Percentiles rank a stretch among this genome's conserved stretches.
Conservation (phyloP, 2,113 vertebrate species). For the Cavia porcellus region DNA sequence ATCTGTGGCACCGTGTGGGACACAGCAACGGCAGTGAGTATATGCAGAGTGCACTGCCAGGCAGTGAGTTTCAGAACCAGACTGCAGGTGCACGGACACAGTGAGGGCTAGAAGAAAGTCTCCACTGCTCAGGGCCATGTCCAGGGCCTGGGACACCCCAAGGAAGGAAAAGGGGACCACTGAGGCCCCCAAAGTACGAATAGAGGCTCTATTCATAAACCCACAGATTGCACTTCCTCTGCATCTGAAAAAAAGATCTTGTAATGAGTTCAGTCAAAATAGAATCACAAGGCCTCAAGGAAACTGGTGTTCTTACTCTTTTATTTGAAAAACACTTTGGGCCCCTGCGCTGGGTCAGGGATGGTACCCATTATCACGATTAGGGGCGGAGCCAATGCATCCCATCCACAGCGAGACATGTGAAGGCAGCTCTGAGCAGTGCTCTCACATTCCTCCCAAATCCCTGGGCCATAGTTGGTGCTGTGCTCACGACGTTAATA, state of each 20-base stretch:
- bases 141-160: neutral
- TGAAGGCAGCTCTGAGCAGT: neutral
- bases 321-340: neutral
- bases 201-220: neutral
- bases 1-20: neutral
- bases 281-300: neutral
- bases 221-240: neutral
- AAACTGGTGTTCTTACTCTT: neutral
- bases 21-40: neutral
- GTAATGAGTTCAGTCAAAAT: neutral
- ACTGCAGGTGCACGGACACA: neutral
- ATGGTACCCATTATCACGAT: neutral
- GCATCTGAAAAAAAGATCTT: neutral
- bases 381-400: neutral
- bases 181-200: neutral
- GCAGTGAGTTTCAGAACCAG: neutral
- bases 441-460: neutral
- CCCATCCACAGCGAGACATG: neutral
- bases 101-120: neutral
- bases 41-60: neutral
- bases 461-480: neutral
- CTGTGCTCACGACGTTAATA: conserved; percentile 52
- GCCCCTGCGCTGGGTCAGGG: neutral
- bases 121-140: neutral
- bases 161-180: neutral